Base-by-base conservation (phyloP, 2,888 invertebrate species). In the Cepaea hortensis region DNA sequence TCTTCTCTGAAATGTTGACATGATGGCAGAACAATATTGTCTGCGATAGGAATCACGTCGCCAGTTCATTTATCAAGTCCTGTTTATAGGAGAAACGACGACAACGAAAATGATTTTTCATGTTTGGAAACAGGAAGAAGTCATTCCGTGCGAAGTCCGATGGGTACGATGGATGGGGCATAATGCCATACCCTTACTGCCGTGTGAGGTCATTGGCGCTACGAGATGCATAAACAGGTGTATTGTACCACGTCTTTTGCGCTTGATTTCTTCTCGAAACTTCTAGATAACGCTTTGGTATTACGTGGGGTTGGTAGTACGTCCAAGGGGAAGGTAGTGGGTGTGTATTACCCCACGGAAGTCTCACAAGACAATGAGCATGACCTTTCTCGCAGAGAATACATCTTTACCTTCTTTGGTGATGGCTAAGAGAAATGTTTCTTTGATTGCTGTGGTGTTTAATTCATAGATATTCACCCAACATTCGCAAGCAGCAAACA, bases 331-430 rank as follows among this genome's bases (percentile, higher is more conserved):
- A 35, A 35, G 35, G 35, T 35, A 35, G 35, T 35, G 35, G 35
- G 35, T 35, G 35, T 35, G 35, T 35, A 35, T 35, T 35, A 35
- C 35, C 35, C 35, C 35, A 35, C 35, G 35, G 35, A 65, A 65
- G 65, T 18, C 70, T n/a, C 70, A 70, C 15, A 70, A 70, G 70
- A 70, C 70, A 70, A 20, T 70, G 70, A 70, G 70, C 70, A 70
- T 13, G 70, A 70, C 70, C 20, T 62, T 73, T 73, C 35, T 46
- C 73, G 15, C 35, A 73, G 73, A 73, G 35, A 46, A 35, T 35
- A 73, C 35, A 23, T 73, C 73, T 73, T 73, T 73, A 35, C 23
- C 35, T 73, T 73, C 73, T 73, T 73, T 73, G 73, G 73, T 73
- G 23, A 9, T 65, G 65, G 65, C 65, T 15, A 65, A 18, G 13